Base-by-base conservation (phyloP, 2,888 invertebrate species). In the Andrena minutula region DNA sequence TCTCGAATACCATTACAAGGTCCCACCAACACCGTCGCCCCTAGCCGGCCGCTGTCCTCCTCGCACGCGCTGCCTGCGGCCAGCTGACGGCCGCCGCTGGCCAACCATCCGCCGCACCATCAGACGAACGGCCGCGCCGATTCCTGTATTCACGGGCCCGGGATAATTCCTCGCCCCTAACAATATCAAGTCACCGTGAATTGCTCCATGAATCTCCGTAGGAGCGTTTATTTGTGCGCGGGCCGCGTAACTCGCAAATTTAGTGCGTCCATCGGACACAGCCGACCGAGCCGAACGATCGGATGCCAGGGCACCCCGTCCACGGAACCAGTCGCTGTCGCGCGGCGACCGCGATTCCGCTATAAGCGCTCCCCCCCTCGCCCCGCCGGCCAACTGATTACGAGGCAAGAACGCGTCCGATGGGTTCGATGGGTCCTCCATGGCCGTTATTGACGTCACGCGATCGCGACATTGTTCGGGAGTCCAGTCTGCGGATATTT, bases 181-280 rank as follows among this genome's bases (percentile, higher is more conserved):
- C 89, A 89, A 90, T 91, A 91, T 91, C 90, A 89, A 90, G 91
- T 88, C 87, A 82, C 82, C 82, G 86, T 86, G 90, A 91, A 91
- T 90, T 89, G 89, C 87, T 75, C 87, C 90, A 51, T 91, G 92
- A 90, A 91, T 91, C 91, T 91, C 84, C 79, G 76, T 66, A 70
- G 69, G 73, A 89, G 84, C 87, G 87, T 90, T 91, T 90, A 90
- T 91, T 89, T 88, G 87, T 86, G 84, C 53, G 20, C 53, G n/a
- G 20, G 53, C 20, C 53, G 53, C 20, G 53, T 53, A 23, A 20
- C 53, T 53, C 53, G 20, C 53, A 23, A 53, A 53, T 53, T 53
- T 53, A 53, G 53, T 53, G 53, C 53, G 53, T 53, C 53, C 53
- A 53, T 41, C 41, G 20, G 53, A 53, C 20, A 53, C 53, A n/a